Base-by-base conservation (phyloP, 2,888 invertebrate genomes). In the Ectropis crepuscularia region DNA sequence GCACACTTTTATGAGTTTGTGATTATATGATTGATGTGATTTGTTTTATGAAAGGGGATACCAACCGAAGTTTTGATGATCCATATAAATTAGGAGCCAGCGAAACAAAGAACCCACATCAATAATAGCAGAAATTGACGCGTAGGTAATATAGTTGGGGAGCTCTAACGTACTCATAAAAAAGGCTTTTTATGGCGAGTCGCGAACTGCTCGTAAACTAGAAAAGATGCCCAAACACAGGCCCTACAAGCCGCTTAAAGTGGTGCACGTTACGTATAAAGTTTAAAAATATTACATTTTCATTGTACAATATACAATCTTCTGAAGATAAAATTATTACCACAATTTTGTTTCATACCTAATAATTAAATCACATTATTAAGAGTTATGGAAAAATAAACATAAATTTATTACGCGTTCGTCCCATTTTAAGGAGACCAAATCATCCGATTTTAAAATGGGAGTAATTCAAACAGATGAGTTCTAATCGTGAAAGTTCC, bases 141-240 rank as follows among this genome's bases (percentile, higher is more conserved):
- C 74, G 79, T 77, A 43, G 36, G 43, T 43, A 43, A 46, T 47
- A 82, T 81, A 76, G 78, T 78, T 78, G 74, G 75, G 74, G 74
- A 72, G 76, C 80, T 81, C 78, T 77, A 81, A 81, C 79, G 80
- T 75, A 76, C 73, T 72, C 81, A 82, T 85, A 84, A 86, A 84
- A 87, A 85, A 68, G 63, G 65, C 69, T 76, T 78, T 87, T 87
- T 86, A 87, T 82, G 74, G 77, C 74, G 64, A 70, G 74, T 69
- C 73, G 76, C 72, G 79, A 83, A 83, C 78, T 75, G 78, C 70
- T 83, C 84, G 78, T 87, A 85, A 86, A 86, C 77, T 77, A 72
- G 73, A 77, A 78, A 78, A 82, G 76, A 81, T 79, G 79, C 75
- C 77, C 74, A 74, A 79, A 71, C 75, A 79, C 75, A 70, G 69